Base-by-base conservation (phyloP, 2,797 vertebrate species). In the Sebastiscus tertius region DNA sequence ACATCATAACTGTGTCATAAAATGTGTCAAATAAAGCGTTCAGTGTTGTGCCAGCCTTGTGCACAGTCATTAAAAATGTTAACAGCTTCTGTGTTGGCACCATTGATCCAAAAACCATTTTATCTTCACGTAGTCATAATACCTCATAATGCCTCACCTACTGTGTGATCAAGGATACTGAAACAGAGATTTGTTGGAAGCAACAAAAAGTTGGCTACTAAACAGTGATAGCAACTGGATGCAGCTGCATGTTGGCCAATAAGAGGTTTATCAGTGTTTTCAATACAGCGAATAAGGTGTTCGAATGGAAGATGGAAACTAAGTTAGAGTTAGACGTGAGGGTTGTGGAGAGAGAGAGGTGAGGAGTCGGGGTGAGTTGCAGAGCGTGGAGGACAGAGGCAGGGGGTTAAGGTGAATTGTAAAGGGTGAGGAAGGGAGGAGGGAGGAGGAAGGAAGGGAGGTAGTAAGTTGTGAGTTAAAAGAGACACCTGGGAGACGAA, bases 401-500 rank as follows among this genome's bases (percentile, higher is more conserved):
- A 52, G 13, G 18, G 33, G 34, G 64, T 60, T 29, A 42, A n/a
- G 24, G 59, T 42, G 46, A 59, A 60, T 52, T 62, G 46, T 75
- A 36, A 66, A 77, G 39, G 61, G 46, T 10, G 56, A 72, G 36
- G 2, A 26, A 26, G 54, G 49, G 54, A 29, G 46, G 31, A 29
- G 18, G 54, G 46, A 63, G 62, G 31, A 18, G 42, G 22, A 56
- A 71, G 27, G 16, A 52, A 16, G 33, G 56, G n/a, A 71, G 39
- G 49, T 16, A 64, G 62, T 68, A 7, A 74, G 42, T 77, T 63
- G 73, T 59, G 31, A 87, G 77, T 82, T 81, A 87, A 87, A 89
- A 82, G 73, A 93, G 83, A 92, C 89, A 93, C 88, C 86, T 94
- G 89, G 85, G 69, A 84, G 60, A 73, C 58, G 68, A 91, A 93